phyloP scores from a whole-genome alignment of 2,113 vertebrate species.

The Leptocoma aspasia region DNA sequence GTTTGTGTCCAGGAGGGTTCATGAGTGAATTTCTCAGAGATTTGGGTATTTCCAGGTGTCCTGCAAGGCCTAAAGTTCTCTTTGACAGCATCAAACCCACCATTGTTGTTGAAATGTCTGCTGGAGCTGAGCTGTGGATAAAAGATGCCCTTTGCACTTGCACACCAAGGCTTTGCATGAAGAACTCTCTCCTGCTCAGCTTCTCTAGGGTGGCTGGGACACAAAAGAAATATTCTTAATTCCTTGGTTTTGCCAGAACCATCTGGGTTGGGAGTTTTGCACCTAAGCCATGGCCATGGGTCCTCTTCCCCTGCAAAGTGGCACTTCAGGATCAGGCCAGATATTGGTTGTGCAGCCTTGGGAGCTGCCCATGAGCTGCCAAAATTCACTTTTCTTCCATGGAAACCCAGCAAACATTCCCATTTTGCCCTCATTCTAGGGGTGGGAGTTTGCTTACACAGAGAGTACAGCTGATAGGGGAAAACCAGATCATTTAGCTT shows the following conservation, averaged over 20 bases:
- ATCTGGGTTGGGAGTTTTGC: neutral
- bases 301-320: neutral
- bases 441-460: neutral
- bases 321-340: neutral
- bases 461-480: neutral
- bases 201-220: neutral
- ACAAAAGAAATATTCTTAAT: neutral
- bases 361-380: neutral
- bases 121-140: neutral
- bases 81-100: neutral
- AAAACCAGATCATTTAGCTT: neutral
- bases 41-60: neutral
- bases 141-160: neutral
- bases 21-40: neutral
- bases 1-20: neutral
- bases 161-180: neutral
- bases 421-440: neutral
- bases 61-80: neutral
- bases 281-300: accelerated
- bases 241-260: neutral
- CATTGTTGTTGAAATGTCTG: neutral
- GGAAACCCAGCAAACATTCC: neutral
- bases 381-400: neutral
- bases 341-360: accelerated
- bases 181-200: neutral